Evolutionary conservation across 2,113 vertebrate species (phyloP), one percentile per base, ranked within the genome.

Genomic region (Mustela lutreola): DNA sequence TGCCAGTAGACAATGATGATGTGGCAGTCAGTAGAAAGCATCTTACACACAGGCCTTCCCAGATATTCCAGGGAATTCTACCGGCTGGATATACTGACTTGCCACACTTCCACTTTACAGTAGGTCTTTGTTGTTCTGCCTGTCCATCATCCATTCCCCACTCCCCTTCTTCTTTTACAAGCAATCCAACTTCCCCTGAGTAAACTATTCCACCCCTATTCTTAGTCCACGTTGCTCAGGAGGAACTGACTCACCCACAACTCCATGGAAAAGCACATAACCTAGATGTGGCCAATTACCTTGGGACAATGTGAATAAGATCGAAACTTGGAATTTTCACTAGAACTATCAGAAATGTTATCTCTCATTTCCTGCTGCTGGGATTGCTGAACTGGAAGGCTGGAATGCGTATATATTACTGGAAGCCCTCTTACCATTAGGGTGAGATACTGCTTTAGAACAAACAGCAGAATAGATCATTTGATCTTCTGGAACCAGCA

Each of bases 1-100:
- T 96, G 63, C 31, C 76, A 94, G 75, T 96, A 65, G 84, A 92
- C 92, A 98, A 63, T 56, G 67, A 87, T 56, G 36, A 5, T 75
- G 82, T 82, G 60, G 24, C 36, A 90, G 36, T 80, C 75, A 65
- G 80, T 56, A 80, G 79, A 81, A 81, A 94, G 45, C 33, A 60
- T 48, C 81, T 71, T 91, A 91, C 12, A 95, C 12, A 58, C 14
- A 82, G 28, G 19, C 24, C 53, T 96, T 96, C 73, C 56, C 67
- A 93, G 28, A 82, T 22, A 81, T 9, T 62, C n/a, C 73, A 83
- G 21, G 22, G 12, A 86, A 62, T 78, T 87, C 56, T 80, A 1
- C 45, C 82, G 85, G 65, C 84, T 56, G 4, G 11, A 39, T 79
- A 89, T 95, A 56, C 33, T 36, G 53, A 16, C 28, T 56, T 86